phyloP scores from a whole-genome alignment of 2,113 vertebrate genomes.

The Ctenodactylus gundi region DNA sequence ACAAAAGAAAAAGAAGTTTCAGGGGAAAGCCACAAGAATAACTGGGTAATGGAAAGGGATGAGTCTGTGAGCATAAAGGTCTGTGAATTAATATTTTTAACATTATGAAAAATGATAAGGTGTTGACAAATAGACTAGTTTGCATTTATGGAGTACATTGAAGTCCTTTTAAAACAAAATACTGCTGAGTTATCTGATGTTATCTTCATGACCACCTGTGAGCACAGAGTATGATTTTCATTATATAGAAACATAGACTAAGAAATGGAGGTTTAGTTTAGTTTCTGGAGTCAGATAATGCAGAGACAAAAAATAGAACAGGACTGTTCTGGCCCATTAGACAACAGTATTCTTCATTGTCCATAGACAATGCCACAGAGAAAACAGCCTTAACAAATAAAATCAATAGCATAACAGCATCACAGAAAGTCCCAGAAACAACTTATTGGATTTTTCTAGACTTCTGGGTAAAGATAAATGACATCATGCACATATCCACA shows the following conservation, averaged over 20 bases:
- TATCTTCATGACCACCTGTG: background rate
- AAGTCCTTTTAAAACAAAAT: conserved; percentile 30
- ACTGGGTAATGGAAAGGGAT: background rate
- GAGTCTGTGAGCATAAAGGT: background rate
- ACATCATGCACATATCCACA: background rate
- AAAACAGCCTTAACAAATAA: background rate
- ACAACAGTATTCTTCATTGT: background rate
- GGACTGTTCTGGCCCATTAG: background rate
- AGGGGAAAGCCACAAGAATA: conserved; percentile 39
- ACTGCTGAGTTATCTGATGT: conserved; percentile 25
- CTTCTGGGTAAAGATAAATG: background rate
- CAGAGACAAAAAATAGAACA: background rate
- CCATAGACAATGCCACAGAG: background rate
- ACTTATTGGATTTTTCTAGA: background rate
- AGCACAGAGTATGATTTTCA: background rate
- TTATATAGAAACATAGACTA: conserved; percentile 16
- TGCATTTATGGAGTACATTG: background rate
- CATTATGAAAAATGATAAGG: background rate
- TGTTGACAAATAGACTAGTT: background rate
- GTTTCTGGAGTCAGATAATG: background rate
- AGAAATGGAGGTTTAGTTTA: background rate
- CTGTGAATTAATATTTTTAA: background rate
- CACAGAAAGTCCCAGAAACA: background rate
- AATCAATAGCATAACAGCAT: background rate
- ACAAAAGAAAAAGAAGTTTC: conserved; percentile 12